Percentiles rank a stretch among this genome's conserved stretches.
phyloP scores from a whole-genome alignment of 2,797 vertebrate species.

The Coregonus suidteri region DNA sequence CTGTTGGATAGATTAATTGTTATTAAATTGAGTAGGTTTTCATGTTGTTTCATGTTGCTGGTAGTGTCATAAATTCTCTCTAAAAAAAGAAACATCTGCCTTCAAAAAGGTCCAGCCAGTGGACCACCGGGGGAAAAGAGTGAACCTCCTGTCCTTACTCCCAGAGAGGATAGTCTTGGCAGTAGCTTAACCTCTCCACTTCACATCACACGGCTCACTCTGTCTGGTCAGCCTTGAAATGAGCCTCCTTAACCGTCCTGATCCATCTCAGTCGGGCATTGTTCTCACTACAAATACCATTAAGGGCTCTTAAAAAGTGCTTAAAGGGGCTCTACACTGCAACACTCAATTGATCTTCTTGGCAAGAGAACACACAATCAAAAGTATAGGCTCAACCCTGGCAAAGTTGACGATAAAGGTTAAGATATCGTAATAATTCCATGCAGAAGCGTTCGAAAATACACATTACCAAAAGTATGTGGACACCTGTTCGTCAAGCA shows the following conservation, averaged over 20 bases:
- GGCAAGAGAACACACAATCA: background rate
- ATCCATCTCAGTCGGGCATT: background rate
- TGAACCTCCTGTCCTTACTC: background rate
- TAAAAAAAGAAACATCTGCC: no score
- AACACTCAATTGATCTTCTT: conserved; percentile 18
- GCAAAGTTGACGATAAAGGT: background rate
- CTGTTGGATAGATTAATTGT: background rate
- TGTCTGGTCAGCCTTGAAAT: conserved; percentile 3
- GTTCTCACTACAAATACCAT: background rate
- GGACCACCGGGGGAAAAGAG: no score
- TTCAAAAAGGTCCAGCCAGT: no score
- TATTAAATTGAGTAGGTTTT: background rate
- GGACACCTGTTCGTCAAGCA: no score
- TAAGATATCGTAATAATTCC: no score
- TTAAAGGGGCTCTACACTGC: conserved; percentile 21
- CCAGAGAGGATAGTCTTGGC: background rate
- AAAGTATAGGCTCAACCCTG: background rate
- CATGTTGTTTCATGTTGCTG: no score
- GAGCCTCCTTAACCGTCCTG: background rate
- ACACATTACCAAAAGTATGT: no score
- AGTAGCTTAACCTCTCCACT: conserved; percentile 2
- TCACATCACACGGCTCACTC: background rate
- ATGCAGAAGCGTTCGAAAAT: no score
- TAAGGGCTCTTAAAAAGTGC: background rate
- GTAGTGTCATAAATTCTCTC: no score